phyloP scores from a whole-genome alignment of 92 coral and sea anemone genomes.

The Chrysogorgia sp. region DNA sequence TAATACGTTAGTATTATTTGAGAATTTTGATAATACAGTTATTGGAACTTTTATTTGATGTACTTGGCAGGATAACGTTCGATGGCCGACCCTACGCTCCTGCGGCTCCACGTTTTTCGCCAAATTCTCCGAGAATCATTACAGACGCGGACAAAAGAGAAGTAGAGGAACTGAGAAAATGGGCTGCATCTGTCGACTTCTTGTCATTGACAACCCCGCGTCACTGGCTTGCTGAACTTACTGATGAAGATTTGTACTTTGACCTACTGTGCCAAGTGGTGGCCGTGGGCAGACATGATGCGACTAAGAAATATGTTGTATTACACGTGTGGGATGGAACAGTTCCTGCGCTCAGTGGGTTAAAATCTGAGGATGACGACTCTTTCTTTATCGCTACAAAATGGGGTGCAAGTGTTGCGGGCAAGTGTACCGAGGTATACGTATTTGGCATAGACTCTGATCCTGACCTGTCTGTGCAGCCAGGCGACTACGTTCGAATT shows the following conservation, averaged over 20 bases:
- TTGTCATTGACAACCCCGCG: not conserved
- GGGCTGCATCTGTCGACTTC: slow-evolving; percentile 47
- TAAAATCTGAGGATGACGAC: not conserved
- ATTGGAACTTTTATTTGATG: too few relatives aligned
- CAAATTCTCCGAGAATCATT: slow-evolving; percentile 30
- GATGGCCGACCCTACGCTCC: slow-evolving; percentile 49
- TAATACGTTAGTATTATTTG: too few relatives aligned
- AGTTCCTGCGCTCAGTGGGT: slow-evolving; percentile 40
- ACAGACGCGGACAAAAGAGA: slow-evolving; percentile 54
- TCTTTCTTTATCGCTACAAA: not conserved
- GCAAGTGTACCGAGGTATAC: slow-evolving; percentile 52
- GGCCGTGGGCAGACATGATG: slow-evolving; percentile 29
- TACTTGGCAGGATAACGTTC: slow-evolving; percentile 68
- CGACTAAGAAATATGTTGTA: slow-evolving; percentile 23
- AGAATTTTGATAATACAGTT: too few relatives aligned
- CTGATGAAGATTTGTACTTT: slow-evolving; percentile 47
- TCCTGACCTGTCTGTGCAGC: slow-evolving; percentile 31
- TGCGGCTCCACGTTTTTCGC: slow-evolving; percentile 53
- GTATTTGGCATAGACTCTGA: slow-evolving; percentile 70
- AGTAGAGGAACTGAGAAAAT: slow-evolving; percentile 55
- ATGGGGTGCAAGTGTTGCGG: slow-evolving; percentile 1
- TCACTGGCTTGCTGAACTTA: slow-evolving; percentile 48
- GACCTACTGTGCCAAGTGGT: slow-evolving; percentile 83
- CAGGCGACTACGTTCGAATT: slow-evolving; percentile 70
- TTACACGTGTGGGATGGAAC: slow-evolving; percentile 87